phyloP scores from a whole-genome alignment of 23 tunicate genomes.

The Oikopleura albicans region DNA sequence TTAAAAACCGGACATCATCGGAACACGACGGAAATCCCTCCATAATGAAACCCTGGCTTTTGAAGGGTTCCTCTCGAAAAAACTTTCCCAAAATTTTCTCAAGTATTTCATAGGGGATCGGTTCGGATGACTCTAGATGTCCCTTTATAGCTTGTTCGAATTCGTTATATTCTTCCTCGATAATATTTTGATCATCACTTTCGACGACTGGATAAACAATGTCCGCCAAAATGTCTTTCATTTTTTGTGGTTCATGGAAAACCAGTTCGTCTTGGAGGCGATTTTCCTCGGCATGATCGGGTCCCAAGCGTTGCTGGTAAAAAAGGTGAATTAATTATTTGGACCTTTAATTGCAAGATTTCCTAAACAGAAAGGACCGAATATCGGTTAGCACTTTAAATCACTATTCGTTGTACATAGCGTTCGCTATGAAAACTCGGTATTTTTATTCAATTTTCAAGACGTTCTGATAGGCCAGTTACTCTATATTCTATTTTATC shows the following conservation, averaged over 20 bases:
- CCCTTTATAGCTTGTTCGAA: slow-evolving; percentile 55
- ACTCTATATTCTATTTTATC: too few relatives aligned
- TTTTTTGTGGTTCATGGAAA: slow-evolving; percentile 53
- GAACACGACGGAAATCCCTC: slow-evolving; percentile 85
- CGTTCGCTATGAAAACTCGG: too few relatives aligned
- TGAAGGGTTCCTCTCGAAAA: slow-evolving; percentile 69
- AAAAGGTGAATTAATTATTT: too few relatives aligned
- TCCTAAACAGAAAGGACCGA: too few relatives aligned
- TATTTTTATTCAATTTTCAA: too few relatives aligned
- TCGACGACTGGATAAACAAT: slow-evolving; percentile 15
- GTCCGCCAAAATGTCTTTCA: slow-evolving; percentile 16
- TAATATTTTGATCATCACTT: too few relatives aligned
- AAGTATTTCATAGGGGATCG: slow-evolving; percentile 53
- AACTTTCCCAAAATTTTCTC: slow-evolving; percentile 46
- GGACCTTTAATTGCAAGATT: too few relatives aligned
- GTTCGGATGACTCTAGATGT: slow-evolving; percentile 52
- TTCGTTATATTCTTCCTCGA: slow-evolving; percentile 42
- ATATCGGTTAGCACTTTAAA: too few relatives aligned
- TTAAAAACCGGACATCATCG: slow-evolving; percentile 62
- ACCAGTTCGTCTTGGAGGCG: slow-evolving; percentile 38
- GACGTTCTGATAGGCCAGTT: too few relatives aligned
- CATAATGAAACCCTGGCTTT: slow-evolving; percentile 66
- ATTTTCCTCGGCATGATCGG: slow-evolving; percentile 56
- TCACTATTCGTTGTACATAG: too few relatives aligned
- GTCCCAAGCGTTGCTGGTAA: slow-evolving; percentile 31